A percentile compares a stretch with the other conserved stretches of the same genome.
These are phyloP conservation scores for Caiman crocodilus DNA, from an alignment of 2,797 vertebrate species.

Conservation along the genomic window DNA sequence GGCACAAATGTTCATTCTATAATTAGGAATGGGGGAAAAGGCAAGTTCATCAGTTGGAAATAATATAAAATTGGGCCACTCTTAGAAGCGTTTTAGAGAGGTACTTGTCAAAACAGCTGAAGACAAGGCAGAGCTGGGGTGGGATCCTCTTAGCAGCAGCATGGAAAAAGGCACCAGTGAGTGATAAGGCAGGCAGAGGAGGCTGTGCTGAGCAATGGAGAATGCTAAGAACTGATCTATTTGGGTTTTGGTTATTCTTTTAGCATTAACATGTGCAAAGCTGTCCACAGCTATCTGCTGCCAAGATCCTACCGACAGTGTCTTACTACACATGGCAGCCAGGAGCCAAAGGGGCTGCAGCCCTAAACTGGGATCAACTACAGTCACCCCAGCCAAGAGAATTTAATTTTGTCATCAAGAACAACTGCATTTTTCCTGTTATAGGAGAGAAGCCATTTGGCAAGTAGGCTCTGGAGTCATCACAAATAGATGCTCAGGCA, in stretches of 20 bases:
- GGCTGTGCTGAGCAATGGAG: neutral
- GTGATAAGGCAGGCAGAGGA: neutral
- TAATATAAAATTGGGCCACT: too few relatives aligned
- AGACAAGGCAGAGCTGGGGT: neutral
- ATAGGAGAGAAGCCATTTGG: neutral
- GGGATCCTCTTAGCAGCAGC: neutral
- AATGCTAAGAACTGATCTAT: neutral
- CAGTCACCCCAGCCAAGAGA: neutral
- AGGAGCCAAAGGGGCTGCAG: neutral
- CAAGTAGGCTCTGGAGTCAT: neutral
- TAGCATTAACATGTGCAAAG: neutral
- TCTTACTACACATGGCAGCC: neutral
- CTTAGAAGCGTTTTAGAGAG: neutral
- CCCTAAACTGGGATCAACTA: neutral
- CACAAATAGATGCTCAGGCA: neutral
- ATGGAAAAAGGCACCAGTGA: rapidly evolving
- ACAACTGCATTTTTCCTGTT: neutral
- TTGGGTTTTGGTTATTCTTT: neutral
- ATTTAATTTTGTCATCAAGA: neutral
- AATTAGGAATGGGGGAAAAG: neutral
- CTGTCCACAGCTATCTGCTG: neutral
- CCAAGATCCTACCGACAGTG: neutral
- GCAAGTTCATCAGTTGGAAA: too few relatives aligned
- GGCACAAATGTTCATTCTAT: neutral
- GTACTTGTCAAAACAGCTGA: neutral